Evolutionary conservation across 2,113 vertebrate species (phyloP), one percentile per base, ranked within the genome.

Genomic region (Lethenteron camtschaticum): DNA sequence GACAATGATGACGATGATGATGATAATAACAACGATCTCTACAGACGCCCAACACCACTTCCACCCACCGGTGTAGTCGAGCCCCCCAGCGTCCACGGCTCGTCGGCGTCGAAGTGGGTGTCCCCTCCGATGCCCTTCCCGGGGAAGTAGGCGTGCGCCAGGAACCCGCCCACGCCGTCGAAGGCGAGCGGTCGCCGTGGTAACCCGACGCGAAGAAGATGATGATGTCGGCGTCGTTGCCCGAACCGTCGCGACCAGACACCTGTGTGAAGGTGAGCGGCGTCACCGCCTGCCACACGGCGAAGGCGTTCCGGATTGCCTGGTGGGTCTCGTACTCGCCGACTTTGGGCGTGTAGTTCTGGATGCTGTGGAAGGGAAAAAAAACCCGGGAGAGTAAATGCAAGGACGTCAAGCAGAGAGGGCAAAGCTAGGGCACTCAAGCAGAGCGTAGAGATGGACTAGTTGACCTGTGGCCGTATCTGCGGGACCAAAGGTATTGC

Each of bases 181-280:
- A 99, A 99, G 4, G 82, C 2, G 92, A 95, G 81, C 90, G 95
- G 77, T 99, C 94, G 0, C 92, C 89, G 0, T 99, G 94, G 81
- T 89, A 96, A 70, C 90, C 87, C 0, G 90, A 90, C 75, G 90
- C 94, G 60, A 99, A 99, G 72, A 96, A 78, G 74, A 99, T 77
- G 80, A 96, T 80, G 78, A 99, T 90, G 79, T 96, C 92, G 0
- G 89, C 84, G 58, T 88, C 87, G 75, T 82, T 80, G 74, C 81
- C 82, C 76, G 82, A 78, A 78, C 85, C 79, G 73, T 91, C 79
- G 69, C 81, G 77, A 0, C 82, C 86, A 10, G 87, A 81, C 12
- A 94, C 76, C 80, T 94, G 85, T 73, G 81, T 75, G 71, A 99
- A 96, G 71, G 71, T 80, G 72, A 99, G 82, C 0, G 90, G 86